Conservation (phyloP, 2,888 invertebrate species). For the Tribolium freemani region DNA sequence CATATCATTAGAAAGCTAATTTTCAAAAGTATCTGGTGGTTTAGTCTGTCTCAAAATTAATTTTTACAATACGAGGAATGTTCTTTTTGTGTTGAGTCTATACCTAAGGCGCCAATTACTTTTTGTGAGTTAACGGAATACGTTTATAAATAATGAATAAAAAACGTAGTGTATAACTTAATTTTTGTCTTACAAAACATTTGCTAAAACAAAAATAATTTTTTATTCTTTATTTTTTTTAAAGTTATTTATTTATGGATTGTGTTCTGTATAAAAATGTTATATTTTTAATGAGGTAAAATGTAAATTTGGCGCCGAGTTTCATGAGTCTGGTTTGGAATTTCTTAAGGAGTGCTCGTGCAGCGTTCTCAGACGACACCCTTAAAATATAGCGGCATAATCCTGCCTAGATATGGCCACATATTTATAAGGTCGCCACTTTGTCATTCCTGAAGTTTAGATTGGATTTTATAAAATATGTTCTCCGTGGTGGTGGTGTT, state of each 20-base stretch:
- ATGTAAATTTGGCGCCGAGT: not conserved
- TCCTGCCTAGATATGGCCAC: conserved; percentile 67
- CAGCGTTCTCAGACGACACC: conserved; percentile 62
- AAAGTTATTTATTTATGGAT: not conserved
- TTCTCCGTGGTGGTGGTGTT: conserved; percentile 49
- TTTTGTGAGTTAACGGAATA: too few species aligned
- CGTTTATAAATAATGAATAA: too few species aligned
- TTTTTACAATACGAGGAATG: too few species aligned
- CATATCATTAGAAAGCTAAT: too few species aligned
- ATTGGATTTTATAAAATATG: conserved; percentile 69
- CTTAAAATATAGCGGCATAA: conserved; percentile 66
- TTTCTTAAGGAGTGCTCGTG: conserved; percentile 35
- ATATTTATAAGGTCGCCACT: conserved; percentile 69
- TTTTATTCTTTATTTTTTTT: not conserved
- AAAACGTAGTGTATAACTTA: too few species aligned
- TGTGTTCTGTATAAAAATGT: not conserved
- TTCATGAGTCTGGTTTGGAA: conserved; percentile 28
- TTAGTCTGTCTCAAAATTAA: too few species aligned
- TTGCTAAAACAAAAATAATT: not conserved
- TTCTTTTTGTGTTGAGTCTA: too few species aligned
- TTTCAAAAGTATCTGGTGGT: too few species aligned
- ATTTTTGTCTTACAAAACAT: too few species aligned
- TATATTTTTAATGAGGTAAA: not conserved
- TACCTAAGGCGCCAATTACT: too few species aligned
- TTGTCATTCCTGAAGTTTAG: conserved; percentile 69